A percentile compares a stretch with the other conserved stretches of the same genome.
Conservation (phyloP, 2,888 invertebrate species). For the Erynnis tages region DNA sequence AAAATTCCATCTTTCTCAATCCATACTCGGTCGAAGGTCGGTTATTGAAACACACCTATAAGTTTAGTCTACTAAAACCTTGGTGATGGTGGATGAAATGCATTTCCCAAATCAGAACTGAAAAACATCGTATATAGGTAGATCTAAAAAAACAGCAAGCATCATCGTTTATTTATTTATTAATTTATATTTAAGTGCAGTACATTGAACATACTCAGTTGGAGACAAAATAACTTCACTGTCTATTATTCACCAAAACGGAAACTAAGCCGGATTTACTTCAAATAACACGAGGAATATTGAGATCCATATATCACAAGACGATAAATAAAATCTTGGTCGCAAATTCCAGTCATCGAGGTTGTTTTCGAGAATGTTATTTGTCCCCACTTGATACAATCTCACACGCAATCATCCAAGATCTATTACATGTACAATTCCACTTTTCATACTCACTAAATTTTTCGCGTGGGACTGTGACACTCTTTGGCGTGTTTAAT, state of each 20-base stretch:
- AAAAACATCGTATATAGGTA: not conserved
- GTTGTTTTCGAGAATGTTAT: constrained; percentile 35
- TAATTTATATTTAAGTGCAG: constrained; percentile 75
- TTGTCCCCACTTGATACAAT: constrained; percentile 63
- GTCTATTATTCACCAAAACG: constrained; percentile 31
- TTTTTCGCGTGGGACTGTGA: not conserved
- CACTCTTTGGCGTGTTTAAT: no score
- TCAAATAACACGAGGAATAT: constrained; percentile 45
- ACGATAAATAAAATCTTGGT: constrained; percentile 45
- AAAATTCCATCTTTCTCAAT: no score
- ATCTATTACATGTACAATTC: constrained; percentile 23
- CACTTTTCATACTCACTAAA: constrained; percentile 17
- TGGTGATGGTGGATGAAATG: no score
- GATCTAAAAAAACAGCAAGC: constrained; percentile 42
- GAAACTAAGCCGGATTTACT: constrained; percentile 33
- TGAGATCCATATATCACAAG: constrained; percentile 73
- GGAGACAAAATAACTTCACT: constrained; percentile 63
- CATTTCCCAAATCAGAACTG: no score
- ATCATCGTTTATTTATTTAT: constrained; percentile 66
- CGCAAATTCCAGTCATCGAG: constrained; percentile 47
- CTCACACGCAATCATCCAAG: constrained; percentile 38
- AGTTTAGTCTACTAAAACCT: no score
- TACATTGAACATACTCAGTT: constrained; percentile 64
- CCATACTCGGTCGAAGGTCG: no score
- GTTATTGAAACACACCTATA: no score